Base-by-base conservation (phyloP, 2,888 invertebrate species). In the Epinotia nisella region DNA sequence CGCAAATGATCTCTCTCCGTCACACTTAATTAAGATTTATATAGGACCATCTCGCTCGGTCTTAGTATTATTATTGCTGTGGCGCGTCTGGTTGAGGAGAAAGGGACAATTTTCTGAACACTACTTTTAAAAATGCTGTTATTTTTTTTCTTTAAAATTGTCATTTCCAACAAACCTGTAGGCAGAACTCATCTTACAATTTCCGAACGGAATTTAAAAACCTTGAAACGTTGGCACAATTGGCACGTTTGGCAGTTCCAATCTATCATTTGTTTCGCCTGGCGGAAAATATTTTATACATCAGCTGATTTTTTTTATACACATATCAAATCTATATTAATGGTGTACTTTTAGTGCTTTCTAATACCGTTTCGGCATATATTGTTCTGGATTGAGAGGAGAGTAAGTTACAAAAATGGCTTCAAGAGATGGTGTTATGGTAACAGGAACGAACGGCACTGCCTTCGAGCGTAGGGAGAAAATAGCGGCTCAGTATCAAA, bases 391-490 rank as follows among this genome's bases (percentile, higher is more conserved):
- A 80, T 79, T 74, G 78, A 81, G 80, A 74, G 70, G 80, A 74
- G 78, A 81, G 81, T 89, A 84, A 84, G 83, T 86, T 85, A 87
- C 79, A 82, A 87, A 87, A 87, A 93, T 93, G 93, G 91, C 93
- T 84, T 93, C 93, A 71, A 96, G 96, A 90, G 96, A 96, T 85
- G 96, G 96, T 89, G 94, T 96, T 87, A 96, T 97, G 94, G 97
- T 97, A 82, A 94, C 96, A 81, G 99, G 99, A 78, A 98, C 98
- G 75, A 99, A 99, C 94, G 99, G 99, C 80, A 97, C 96, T 84
- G 99, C 99, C 94, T 99, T 97, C 93, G 96, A 96, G 87, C 98
- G 98, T 91, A 96, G 99, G 85, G 98, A 99, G 95, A 96, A 96
- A 94, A 96, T 99, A 82, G 99, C 99, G 79, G 96, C 96, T 90